A percentile compares a stretch with the other conserved stretches of the same genome.
Evolutionary conservation across 53 echinoderm and acorn worm genomes (phyloP).

Genomic region (Temnopleurus reevesii): DNA sequence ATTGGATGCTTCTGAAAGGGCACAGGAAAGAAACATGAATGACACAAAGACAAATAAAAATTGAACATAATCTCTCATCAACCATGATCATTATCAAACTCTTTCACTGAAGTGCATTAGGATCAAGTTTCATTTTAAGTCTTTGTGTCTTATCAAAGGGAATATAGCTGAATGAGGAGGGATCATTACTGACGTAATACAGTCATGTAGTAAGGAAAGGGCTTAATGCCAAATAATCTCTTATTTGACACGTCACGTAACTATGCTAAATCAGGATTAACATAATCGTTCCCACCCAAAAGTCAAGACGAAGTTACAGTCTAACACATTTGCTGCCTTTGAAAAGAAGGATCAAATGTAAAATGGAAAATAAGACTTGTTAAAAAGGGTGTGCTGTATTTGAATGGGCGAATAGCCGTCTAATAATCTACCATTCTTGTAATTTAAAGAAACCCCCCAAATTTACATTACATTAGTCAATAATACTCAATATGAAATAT

Average conservation of each 20-base stretch:
- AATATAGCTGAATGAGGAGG: not conserved
- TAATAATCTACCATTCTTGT: too few relatives aligned
- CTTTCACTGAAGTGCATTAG: not conserved
- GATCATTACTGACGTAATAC: not conserved
- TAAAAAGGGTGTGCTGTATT: too few relatives aligned
- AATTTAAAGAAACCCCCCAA: too few relatives aligned
- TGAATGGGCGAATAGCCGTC: too few relatives aligned
- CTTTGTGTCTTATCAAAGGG: not conserved
- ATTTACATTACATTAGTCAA: too few relatives aligned
- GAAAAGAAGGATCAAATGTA: too few relatives aligned
- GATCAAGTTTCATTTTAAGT: not conserved
- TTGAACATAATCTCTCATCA: conserved; percentile 6
- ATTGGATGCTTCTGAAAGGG: not conserved
- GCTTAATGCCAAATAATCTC: conserved; percentile 1
- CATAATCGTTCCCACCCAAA: not conserved
- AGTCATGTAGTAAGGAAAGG: not conserved
- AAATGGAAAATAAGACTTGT: too few relatives aligned
- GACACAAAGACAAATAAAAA: not conserved
- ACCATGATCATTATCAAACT: not conserved
- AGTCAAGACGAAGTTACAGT: too few relatives aligned
- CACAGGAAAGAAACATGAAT: not conserved
- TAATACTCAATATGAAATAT: too few relatives aligned
- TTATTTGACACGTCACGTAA: not conserved
- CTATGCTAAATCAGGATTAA: conserved; percentile 5
- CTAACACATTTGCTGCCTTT: too few relatives aligned